A percentile compares a stretch with the other conserved stretches of the same genome.
phyloP scores from a whole-genome alignment of 1,140 invertebrate genomes.

The Calephelis nemesis region DNA sequence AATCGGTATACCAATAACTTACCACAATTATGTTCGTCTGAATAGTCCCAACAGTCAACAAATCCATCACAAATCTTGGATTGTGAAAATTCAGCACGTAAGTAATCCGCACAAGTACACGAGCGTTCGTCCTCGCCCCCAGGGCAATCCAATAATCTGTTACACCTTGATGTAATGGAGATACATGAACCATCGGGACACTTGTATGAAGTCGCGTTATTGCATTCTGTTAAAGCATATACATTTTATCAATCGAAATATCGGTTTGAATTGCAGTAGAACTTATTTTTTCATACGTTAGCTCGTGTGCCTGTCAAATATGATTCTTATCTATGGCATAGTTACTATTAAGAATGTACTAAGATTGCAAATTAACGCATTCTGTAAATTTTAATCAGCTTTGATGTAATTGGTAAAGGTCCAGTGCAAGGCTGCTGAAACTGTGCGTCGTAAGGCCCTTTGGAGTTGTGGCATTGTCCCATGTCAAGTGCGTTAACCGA shows the following conservation, averaged over 20 bases:
- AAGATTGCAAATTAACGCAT: no score
- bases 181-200: constrained; percentile 85
- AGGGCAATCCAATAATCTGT: constrained; percentile 86
- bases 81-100: constrained; percentile 83
- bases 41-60: constrained; percentile 89
- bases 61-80: constrained; percentile 91
- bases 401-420: no score
- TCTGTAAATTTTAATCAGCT: no score
- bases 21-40: constrained; percentile 90
- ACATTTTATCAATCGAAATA: constrained; percentile 3
- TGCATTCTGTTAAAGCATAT: constrained; percentile 70
- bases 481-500: no score
- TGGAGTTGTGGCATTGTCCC: no score
- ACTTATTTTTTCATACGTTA: no score
- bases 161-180: constrained; percentile 84
- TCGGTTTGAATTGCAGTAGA: not conserved
- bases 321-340: no score
- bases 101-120: constrained; percentile 88
- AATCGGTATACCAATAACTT: constrained; percentile 37
- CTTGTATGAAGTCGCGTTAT: constrained; percentile 72
- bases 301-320: no score
- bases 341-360: no score
- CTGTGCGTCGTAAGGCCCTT: no score
- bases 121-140: constrained; percentile 86
- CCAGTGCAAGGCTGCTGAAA: no score